Evolutionary conservation across 2,888 invertebrate genomes (phyloP).

Genomic region (Thumatha senex): DNA sequence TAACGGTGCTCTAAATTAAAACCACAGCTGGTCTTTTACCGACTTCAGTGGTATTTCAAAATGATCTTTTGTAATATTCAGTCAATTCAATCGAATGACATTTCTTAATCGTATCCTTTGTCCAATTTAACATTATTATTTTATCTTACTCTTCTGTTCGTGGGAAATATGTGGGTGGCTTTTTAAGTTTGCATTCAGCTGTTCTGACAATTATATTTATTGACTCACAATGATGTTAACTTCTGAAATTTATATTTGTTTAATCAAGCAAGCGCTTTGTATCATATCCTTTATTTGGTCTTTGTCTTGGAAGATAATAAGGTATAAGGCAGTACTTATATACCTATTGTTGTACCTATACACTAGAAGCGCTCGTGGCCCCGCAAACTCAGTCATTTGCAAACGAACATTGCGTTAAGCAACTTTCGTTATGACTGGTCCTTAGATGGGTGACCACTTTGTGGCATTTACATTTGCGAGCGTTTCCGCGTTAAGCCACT

Average conservation of each 20-base stretch:
- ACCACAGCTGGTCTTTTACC: conserved; percentile 35
- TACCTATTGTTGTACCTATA: too few relatives aligned
- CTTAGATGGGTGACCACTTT: too few relatives aligned
- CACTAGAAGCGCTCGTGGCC: too few relatives aligned
- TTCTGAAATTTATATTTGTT: conserved; percentile 10
- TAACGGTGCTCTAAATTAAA: conserved; percentile 51
- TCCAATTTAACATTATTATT: conserved; percentile 54
- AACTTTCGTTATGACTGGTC: too few relatives aligned
- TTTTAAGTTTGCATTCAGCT: conserved; percentile 33
- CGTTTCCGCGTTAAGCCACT: too few relatives aligned
- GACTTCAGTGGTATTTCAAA: conserved; percentile 44
- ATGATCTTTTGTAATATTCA: conserved; percentile 28
- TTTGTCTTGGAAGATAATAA: neutral
- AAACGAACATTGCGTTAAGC: too few relatives aligned
- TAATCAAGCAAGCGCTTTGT: conserved; percentile 4
- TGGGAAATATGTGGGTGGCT: conserved; percentile 36
- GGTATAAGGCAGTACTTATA: too few relatives aligned
- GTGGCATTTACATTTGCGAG: too few relatives aligned
- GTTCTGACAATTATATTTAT: conserved; percentile 20
- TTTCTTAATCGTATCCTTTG: conserved; percentile 56
- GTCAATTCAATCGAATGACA: conserved; percentile 52
- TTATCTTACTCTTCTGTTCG: conserved; percentile 48
- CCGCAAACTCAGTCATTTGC: too few relatives aligned
- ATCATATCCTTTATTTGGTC: conserved; percentile 2
- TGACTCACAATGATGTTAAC: conserved; percentile 21